Base-by-base conservation (phyloP, 2,113 vertebrate species). In the Rhinoptilus africanus region DNA sequence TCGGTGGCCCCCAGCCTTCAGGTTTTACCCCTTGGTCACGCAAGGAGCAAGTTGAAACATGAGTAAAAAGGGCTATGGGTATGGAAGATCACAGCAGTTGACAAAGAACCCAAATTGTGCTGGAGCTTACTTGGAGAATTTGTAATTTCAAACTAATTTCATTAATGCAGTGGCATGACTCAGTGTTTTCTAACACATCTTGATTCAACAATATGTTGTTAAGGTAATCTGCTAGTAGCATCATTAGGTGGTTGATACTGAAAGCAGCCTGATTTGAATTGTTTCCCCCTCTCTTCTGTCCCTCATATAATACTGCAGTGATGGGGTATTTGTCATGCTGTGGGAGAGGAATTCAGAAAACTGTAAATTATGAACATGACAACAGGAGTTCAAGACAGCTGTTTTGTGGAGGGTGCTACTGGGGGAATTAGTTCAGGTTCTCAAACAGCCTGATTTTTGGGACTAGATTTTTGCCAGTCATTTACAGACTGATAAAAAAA, bases 161-260 rank as follows among this genome's bases (percentile, higher is more conserved):
- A 87, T 92, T 89, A 95, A 88, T 88, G 94, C 64, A 83, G 54
- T 62, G 45, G 48, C 43, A 92, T 94, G 95, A 94, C 60, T 94
- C 64, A 48, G 73, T 95, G 81, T 62, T 92, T 95, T 92, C 50
- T 59, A 89, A 45, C 19, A 23, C 32, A 34, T 81, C 83, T 78
- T 64, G 45, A 43, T 88, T 92, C 73, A 81, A 85, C 83, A 88
- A 60, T 78, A 77, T 84, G 84, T 86, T 81, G 76, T 71, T 91
- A 13, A 43, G 74, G 66, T 89, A 96, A 92, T 92, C 86, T 94
- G 62, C 92, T 92, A 95, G 89, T 94, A 94, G 77, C 66, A 47
- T 85, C 48, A 85, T 93, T 77, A 82, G 63, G 43, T 10, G 48
- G 54, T 77, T 84, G 39, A 48, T 63, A 48, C 22, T n/a, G 57